Evolutionary conservation across 2,797 vertebrate species (phyloP).

Genomic region (Protosalanx chinensis): DNA sequence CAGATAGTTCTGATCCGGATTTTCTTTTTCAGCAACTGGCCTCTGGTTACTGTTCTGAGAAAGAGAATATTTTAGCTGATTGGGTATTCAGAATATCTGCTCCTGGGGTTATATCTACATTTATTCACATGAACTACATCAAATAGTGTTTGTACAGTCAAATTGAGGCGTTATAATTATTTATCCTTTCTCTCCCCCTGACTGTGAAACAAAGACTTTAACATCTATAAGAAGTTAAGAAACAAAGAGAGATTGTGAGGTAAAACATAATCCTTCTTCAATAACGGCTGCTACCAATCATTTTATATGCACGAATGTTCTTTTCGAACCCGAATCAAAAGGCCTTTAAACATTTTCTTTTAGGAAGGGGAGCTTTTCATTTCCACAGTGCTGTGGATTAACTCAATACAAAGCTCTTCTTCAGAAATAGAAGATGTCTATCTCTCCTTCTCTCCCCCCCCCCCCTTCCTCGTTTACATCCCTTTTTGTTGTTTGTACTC

Average conservation of each 20-base stretch:
- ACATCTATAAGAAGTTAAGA: not conserved
- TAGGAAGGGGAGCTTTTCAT: slow-evolving; percentile 62
- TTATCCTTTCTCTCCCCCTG: too few species aligned
- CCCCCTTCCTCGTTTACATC: slow-evolving; percentile 1
- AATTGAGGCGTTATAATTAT: not conserved
- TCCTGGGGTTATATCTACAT: not conserved
- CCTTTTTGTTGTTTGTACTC: slow-evolving; percentile 29
- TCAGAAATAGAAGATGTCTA: slow-evolving; percentile 64
- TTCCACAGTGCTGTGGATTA: slow-evolving; percentile 67
- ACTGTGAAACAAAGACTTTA: not conserved
- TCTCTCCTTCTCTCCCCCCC: slow-evolving; percentile 27
- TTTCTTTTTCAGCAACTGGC: too few species aligned
- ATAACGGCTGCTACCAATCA: slow-evolving; percentile 59
- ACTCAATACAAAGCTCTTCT: slow-evolving; percentile 58
- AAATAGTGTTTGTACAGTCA: too few species aligned
- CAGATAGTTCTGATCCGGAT: too few species aligned
- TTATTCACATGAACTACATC: not conserved
- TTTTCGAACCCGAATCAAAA: slow-evolving; percentile 63
- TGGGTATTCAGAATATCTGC: not conserved
- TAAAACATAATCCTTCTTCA: slow-evolving; percentile 59
- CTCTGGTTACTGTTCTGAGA: not conserved
- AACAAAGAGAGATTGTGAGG: slow-evolving; percentile 37
- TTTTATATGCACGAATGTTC: slow-evolving; percentile 57
- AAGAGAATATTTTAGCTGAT: not conserved
- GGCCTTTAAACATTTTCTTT: slow-evolving; percentile 59